Conservation (phyloP, 2,113 vertebrate species). For the Nycticorax nycticorax region DNA sequence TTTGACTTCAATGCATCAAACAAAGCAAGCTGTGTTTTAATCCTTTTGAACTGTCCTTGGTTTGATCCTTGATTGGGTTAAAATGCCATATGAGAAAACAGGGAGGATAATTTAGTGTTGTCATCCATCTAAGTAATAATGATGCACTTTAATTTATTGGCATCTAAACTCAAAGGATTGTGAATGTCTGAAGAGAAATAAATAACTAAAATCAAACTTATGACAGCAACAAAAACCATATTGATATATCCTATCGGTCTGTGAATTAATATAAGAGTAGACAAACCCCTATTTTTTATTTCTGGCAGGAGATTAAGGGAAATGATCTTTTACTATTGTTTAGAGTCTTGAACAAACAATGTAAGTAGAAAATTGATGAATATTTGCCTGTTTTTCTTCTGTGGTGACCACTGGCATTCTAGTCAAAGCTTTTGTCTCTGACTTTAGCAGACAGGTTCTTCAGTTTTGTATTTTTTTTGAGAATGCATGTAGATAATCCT, state of each 20-base stretch:
- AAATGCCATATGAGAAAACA: not conserved
- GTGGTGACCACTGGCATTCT: not conserved
- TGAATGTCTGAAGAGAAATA: not conserved
- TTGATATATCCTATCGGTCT: not conserved
- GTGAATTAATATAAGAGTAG: not conserved
- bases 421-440: not conserved
- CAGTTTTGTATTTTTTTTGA: not conserved
- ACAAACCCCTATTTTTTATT: not conserved
- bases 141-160: constrained; percentile 9
- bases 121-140: constrained; percentile 9
- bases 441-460: not conserved
- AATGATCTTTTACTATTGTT: not conserved
- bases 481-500: not conserved
- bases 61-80: constrained; percentile 19
- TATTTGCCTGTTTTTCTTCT: not conserved
- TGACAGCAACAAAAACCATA: not conserved
- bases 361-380: not conserved
- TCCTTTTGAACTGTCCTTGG: constrained; percentile 21
- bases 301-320: not conserved
- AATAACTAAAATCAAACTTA: not conserved
- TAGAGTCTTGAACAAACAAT: not conserved
- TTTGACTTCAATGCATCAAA: not conserved
- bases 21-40: not conserved
- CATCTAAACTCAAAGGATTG: not conserved
- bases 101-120: not conserved